A percentile compares a stretch with the other conserved stretches of the same genome.
phyloP scores from a whole-genome alignment of 2,797 vertebrate genomes.

The Acanthiza pusilla region DNA sequence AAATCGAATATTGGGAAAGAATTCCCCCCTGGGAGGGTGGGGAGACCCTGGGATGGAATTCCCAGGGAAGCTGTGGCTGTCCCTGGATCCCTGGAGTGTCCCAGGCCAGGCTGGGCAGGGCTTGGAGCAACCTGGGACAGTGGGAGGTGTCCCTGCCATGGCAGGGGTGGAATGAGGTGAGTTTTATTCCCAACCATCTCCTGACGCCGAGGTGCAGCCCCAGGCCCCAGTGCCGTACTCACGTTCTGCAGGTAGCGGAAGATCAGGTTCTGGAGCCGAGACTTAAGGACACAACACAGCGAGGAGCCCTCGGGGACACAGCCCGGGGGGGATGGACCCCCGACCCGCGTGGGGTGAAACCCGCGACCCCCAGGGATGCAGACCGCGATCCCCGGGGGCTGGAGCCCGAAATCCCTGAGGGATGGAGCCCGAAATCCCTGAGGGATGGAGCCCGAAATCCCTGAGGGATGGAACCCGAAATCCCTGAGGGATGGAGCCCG shows the following conservation, averaged over 20 bases:
- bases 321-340: neutral
- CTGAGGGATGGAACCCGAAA: fast-evolving
- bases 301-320: fast-evolving
- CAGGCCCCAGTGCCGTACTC: slow-evolving; percentile 65
- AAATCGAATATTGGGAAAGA: fast-evolving
- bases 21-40: neutral
- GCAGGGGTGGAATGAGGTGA: too few species aligned
- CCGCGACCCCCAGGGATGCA: neutral
- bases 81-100: fast-evolving
- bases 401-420: fast-evolving
- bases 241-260: slow-evolving; percentile 97
- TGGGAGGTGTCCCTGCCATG: fast-evolving
- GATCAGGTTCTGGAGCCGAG: slow-evolving; percentile 88
- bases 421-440: too few species aligned
- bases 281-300: slow-evolving; percentile 68
- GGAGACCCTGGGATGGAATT: neutral
- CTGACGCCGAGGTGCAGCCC: fast-evolving
- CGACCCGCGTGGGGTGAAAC: too few species aligned
- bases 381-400: too few species aligned
- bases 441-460: fast-evolving
- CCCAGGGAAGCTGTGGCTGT: neutral
- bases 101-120: neutral
- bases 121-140: fast-evolving
- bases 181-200: too few species aligned
- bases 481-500: fast-evolving